Conservation (phyloP, 1,140 invertebrate species). For the Catajapyx aquilonaris region DNA sequence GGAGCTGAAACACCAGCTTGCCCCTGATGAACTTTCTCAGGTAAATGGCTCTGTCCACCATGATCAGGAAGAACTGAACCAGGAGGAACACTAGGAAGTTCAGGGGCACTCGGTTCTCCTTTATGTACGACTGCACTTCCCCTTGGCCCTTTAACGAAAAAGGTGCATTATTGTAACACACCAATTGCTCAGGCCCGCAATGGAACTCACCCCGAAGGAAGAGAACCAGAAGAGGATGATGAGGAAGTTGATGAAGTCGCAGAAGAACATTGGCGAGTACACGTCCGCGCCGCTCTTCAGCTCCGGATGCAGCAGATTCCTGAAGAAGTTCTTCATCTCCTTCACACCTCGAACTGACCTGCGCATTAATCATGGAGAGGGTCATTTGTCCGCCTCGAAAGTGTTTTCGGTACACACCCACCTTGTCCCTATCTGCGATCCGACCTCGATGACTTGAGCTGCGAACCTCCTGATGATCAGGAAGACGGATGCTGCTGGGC, state of each 20-base stretch:
- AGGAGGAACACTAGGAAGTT: slow-evolving; percentile 37
- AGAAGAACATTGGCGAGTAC: slow-evolving; percentile 39
- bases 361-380: too few relatives aligned
- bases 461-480: too few relatives aligned
- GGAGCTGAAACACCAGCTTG: slow-evolving; percentile 33
- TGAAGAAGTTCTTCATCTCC: too few relatives aligned
- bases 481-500: too few relatives aligned
- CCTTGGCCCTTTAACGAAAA: slow-evolving; percentile 23
- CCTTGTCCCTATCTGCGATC: too few relatives aligned
- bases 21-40: slow-evolving; percentile 31
- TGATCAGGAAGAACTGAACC: slow-evolving; percentile 32
- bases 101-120: slow-evolving; percentile 31
- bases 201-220: slow-evolving; percentile 30
- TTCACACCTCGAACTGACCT: too few relatives aligned
- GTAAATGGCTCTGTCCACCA: slow-evolving; percentile 37
- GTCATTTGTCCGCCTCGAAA: too few relatives aligned
- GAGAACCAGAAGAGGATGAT: slow-evolving; percentile 38
- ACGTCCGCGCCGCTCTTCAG: slow-evolving; percentile 31
- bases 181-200: background rate
- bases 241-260: slow-evolving; percentile 40
- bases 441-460: too few relatives aligned
- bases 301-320: slow-evolving; percentile 21
- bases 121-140: slow-evolving; percentile 27
- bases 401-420: too few relatives aligned
- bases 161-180: slow-evolving; percentile 5